These are phyloP conservation scores for Xerus inauris DNA, from an alignment of 2,113 vertebrate genomes.

Conservation along the genomic window DNA sequence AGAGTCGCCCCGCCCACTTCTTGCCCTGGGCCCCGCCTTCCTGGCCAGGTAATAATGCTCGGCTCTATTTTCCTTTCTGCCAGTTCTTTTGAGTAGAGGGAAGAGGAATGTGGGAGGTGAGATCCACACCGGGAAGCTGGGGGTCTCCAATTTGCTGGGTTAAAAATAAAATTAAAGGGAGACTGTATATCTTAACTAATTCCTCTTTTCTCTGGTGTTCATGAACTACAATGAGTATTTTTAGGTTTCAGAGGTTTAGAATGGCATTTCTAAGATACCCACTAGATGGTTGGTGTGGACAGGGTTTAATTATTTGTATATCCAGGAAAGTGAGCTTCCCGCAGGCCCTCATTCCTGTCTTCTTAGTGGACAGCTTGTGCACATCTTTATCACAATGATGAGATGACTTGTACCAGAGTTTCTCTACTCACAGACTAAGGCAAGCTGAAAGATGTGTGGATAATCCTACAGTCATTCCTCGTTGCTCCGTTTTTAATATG, in stretches of 20 bases:
- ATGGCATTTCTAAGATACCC: not conserved
- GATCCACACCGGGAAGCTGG: not conserved
- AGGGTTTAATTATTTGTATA: not conserved
- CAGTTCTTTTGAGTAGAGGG: not conserved
- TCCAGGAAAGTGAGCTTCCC: not conserved
- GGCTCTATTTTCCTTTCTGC: not conserved
- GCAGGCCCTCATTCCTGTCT: accelerated
- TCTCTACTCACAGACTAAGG: not conserved
- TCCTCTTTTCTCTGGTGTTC: not conserved
- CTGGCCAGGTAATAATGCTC: not conserved
- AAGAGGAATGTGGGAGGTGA: not conserved
- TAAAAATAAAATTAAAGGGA: not conserved
- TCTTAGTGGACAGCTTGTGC: not conserved
- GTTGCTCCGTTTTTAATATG: not conserved
- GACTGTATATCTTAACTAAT: not conserved
- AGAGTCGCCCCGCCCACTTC: not conserved
- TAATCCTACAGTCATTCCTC: not conserved
- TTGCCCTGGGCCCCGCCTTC: not conserved
- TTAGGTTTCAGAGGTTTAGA: not conserved
- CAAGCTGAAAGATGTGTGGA: not conserved
- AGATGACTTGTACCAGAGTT: not conserved
- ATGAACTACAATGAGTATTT: not conserved
- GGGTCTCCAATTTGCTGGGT: not conserved
- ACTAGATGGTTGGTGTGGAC: not conserved
- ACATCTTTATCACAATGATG: not conserved